phyloP scores from a whole-genome alignment of 2,113 vertebrate genomes.

The Chauna torquata region DNA sequence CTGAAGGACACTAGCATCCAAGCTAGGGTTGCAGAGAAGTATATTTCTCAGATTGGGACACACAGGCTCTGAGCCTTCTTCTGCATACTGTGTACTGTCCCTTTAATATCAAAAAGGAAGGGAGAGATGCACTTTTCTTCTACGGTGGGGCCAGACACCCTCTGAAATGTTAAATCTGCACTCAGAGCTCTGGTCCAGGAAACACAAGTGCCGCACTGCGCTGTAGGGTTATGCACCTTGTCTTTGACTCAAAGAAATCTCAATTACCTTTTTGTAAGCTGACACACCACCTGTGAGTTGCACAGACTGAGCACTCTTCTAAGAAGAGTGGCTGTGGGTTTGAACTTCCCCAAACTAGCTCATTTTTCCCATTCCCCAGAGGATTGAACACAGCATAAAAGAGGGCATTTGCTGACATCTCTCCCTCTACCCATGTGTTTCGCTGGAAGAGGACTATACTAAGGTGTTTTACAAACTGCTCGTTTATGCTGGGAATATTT shows the following conservation, averaged over 20 bases:
- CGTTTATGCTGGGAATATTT: neutral
- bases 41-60: neutral
- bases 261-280: neutral
- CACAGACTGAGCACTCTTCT: neutral
- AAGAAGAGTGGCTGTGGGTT: neutral
- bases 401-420: fast-evolving
- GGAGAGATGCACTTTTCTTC: neutral
- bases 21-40: neutral
- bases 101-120: neutral
- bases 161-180: neutral
- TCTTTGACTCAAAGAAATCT: neutral
- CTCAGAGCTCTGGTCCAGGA: neutral
- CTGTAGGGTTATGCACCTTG: neutral
- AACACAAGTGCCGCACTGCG: neutral
- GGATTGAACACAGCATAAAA: neutral
- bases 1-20: neutral
- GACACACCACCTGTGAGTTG: neutral
- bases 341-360: neutral
- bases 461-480: neutral
- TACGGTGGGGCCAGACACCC: neutral
- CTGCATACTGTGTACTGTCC: neutral
- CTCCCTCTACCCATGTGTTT: neutral
- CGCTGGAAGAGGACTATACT: neutral
- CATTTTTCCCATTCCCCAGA: neutral
- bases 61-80: neutral